phyloP scores from a whole-genome alignment of 1,140 invertebrate genomes.

The Drosophila tropicalis region DNA sequence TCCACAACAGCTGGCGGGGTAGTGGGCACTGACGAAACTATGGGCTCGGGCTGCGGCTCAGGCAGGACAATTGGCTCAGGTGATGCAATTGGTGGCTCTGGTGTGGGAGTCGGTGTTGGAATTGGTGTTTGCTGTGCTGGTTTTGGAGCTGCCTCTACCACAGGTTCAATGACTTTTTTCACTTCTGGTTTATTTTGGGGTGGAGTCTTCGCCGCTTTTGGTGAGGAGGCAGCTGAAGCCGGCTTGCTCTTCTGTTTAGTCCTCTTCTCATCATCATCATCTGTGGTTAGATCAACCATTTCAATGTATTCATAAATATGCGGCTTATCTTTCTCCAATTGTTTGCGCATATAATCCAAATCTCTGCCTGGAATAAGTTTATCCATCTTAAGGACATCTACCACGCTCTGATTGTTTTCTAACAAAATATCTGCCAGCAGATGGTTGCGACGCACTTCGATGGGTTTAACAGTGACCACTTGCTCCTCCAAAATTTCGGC shows the following conservation, averaged over 20 bases:
- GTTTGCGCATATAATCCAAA: conserved; percentile 73
- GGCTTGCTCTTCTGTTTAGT: conserved; percentile 42
- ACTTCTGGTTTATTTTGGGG: conserved; percentile 23
- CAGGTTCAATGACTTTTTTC: conserved; percentile 15
- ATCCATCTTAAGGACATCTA: conserved; percentile 55
- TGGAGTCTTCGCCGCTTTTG: conserved; percentile 48
- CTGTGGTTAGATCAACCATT: conserved; percentile 68
- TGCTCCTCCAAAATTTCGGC: conserved; percentile 55
- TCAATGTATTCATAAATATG: conserved; percentile 74
- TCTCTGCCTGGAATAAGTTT: conserved; percentile 58
- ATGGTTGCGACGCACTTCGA: conserved; percentile 74
- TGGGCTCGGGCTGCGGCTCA: background rate
- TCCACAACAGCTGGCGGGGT: conserved; percentile 1
- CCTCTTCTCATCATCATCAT: conserved; percentile 73
- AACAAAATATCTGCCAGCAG: conserved; percentile 65
- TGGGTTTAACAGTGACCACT: conserved; percentile 70
- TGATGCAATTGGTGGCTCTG: background rate
- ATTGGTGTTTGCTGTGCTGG: background rate
- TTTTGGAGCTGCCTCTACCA: background rate
- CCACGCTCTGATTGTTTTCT: conserved; percentile 49
- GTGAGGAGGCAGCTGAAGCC: conserved; percentile 34
- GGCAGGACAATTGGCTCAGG: background rate
- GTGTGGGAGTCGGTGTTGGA: background rate
- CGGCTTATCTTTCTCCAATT: conserved; percentile 72
- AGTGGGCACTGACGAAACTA: background rate